Conservation (phyloP, 2,113 vertebrate genomes). For the mouse (Mus musculus) region GRCm39 chr13:95048501-95049000, state of each 20-base stretch:
- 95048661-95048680: slow-evolving; percentile 99
- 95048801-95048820: slow-evolving; percentile 95
- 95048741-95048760: slow-evolving; percentile 95
- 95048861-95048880: slow-evolving; percentile 99
- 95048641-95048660: slow-evolving; percentile 99
- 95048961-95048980: slow-evolving; percentile 92
- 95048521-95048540: slow-evolving; percentile 81
- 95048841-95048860: slow-evolving; percentile 99
- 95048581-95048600: slow-evolving; percentile 86
- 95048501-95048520: slow-evolving; percentile 80
- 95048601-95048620: slow-evolving; percentile 95
- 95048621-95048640: slow-evolving; percentile 99
- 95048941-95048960: slow-evolving; percentile 91
- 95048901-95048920: slow-evolving; percentile 93
- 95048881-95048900: slow-evolving; percentile 95
- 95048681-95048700: slow-evolving; percentile 98
- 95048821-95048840: slow-evolving; percentile 97
- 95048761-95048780: slow-evolving; percentile 93
- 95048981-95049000: slow-evolving; percentile 89
- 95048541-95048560: slow-evolving; percentile 86
- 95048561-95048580: slow-evolving; percentile 82
- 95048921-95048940: slow-evolving; percentile 93
- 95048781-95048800: slow-evolving; percentile 90
- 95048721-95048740: slow-evolving; percentile 95
- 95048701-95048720: slow-evolving; percentile 99